A percentile compares a stretch with the other conserved stretches of the same genome.
These are phyloP conservation scores for Zaprionus africanus DNA, from an alignment of 1,140 invertebrate species.

Conservation along the genomic window DNA sequence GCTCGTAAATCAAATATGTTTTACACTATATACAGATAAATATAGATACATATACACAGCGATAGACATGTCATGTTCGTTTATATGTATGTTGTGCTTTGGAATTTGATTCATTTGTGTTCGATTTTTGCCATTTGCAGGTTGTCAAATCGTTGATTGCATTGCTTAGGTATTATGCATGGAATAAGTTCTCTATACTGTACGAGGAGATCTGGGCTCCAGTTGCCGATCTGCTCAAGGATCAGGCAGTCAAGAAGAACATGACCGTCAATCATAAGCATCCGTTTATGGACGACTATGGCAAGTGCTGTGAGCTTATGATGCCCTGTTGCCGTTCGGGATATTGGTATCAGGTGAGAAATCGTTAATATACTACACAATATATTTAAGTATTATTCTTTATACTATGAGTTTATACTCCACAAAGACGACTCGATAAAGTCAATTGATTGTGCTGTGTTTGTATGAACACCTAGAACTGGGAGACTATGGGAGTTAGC, in stretches of 20 bases:
- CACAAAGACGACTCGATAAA: too few species aligned
- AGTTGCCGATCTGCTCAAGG: constrained; percentile 90
- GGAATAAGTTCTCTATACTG: constrained; percentile 97
- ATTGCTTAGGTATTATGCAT: constrained; percentile 94
- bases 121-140: constrained; percentile 84
- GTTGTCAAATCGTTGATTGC: constrained; percentile 97
- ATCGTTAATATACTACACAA: too few species aligned
- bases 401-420: too few species aligned
- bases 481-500: too few species aligned
- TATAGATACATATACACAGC: not conserved
- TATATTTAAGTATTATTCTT: too few species aligned
- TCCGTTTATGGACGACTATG: constrained; percentile 87
- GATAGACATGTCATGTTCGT: too few species aligned
- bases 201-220: constrained; percentile 92
- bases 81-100: not conserved
- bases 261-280: constrained; percentile 92
- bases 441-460: too few species aligned
- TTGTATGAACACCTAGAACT: too few species aligned
- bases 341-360: constrained; percentile 89
- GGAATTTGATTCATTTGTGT: not conserved
- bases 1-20: constrained; percentile 9
- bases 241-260: constrained; percentile 89
- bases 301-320: constrained; percentile 90
- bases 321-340: constrained; percentile 89
- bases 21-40: not conserved